These are phyloP conservation scores for Siniperca scherzeri DNA, from an alignment of 2,797 vertebrate genomes.

Conservation along the genomic window DNA sequence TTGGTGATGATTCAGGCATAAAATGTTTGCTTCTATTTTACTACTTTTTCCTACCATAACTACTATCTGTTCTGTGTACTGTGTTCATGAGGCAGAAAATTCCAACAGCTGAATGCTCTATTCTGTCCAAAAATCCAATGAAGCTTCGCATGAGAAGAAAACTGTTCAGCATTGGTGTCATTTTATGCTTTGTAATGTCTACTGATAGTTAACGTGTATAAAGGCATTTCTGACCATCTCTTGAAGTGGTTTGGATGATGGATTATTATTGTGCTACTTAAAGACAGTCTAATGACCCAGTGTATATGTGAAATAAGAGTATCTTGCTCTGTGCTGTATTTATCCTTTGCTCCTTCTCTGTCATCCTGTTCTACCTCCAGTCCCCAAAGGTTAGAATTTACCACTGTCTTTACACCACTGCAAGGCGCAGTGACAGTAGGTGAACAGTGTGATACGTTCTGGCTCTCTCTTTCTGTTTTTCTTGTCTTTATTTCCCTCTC, in stretches of 20 bases:
- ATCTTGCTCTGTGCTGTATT: neutral
- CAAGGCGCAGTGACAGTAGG: neutral
- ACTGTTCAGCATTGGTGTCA: neutral
- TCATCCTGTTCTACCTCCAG: neutral
- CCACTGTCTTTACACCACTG: neutral
- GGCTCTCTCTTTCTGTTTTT: neutral
- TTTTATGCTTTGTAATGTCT: neutral
- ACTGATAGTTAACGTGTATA: neutral
- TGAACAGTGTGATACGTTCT: neutral
- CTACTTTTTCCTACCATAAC: neutral
- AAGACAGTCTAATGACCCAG: neutral
- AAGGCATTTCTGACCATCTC: neutral
- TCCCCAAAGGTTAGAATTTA: constrained; percentile 13
- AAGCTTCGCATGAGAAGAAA: neutral
- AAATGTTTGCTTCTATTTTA: constrained; percentile 4
- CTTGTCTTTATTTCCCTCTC: neutral
- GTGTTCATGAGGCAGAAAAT: no score
- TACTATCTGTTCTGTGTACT: no score
- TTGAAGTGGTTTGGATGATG: neutral
- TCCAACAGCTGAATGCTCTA: neutral
- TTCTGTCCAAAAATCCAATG: neutral
- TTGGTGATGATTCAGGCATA: neutral
- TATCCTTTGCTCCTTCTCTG: neutral
- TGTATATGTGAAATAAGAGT: neutral
- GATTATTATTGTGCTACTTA: neutral